These are phyloP conservation scores for Coracias cyanogaster DNA, from an alignment of 2,797 vertebrate genomes.

Conservation along the genomic window DNA sequence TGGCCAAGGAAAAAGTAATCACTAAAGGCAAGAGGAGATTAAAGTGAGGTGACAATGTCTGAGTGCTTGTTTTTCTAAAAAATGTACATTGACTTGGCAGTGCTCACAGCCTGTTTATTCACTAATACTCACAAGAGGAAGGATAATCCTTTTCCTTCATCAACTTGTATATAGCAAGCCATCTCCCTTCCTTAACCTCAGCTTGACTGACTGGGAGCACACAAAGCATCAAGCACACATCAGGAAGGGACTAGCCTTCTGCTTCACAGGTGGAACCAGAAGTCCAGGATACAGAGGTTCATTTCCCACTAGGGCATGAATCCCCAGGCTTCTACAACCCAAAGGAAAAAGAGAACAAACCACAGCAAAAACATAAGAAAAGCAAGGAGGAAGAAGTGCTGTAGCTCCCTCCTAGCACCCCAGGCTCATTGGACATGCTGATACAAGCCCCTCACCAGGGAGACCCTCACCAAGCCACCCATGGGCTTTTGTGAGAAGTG, in stretches of 20 bases:
- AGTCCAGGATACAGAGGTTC: neutral
- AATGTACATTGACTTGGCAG: constrained; percentile 28
- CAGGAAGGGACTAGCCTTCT: neutral
- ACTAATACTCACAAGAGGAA: neutral
- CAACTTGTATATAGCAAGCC: neutral
- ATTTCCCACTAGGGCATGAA: neutral
- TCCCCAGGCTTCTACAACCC: neutral
- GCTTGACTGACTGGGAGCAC: neutral
- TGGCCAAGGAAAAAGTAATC: constrained; percentile 51
- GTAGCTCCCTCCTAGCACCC: neutral
- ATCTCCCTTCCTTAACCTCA: neutral
- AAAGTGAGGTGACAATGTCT: constrained; percentile 32
- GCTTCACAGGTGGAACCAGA: neutral
- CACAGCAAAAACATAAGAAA: neutral
- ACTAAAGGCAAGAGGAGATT: constrained; percentile 32
- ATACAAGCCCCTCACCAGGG: neutral
- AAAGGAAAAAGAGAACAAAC: neutral
- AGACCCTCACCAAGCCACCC: neutral
- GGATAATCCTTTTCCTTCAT: neutral
- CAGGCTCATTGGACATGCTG: accelerated
- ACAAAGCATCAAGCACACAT: accelerated
- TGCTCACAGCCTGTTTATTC: neutral
- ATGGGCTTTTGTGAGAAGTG: neutral
- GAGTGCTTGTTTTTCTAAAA: neutral
- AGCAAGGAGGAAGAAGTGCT: neutral